phyloP scores from a whole-genome alignment of 2,113 vertebrate species.

The Cnemophilus loriae region DNA sequence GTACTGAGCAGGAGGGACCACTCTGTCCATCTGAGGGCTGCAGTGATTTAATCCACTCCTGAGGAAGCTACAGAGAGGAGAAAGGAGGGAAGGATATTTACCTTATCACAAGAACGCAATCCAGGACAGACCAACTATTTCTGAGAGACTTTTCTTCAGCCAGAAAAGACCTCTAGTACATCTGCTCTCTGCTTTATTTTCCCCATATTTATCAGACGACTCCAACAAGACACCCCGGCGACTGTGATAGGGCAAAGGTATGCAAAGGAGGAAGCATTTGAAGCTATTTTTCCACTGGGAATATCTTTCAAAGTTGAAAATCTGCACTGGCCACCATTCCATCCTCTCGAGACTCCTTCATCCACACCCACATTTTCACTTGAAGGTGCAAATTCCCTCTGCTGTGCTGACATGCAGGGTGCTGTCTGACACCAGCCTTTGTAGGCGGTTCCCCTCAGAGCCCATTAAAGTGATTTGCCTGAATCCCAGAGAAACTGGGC shows the following conservation, averaged over 20 bases:
- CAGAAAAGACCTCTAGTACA: background rate
- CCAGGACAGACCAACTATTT: background rate
- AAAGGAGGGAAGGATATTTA: background rate
- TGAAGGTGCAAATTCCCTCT: background rate
- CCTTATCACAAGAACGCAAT: background rate
- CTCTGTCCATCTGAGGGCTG: background rate
- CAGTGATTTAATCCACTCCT: background rate
- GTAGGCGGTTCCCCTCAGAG: background rate
- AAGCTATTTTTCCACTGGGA: background rate
- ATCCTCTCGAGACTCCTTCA: background rate
- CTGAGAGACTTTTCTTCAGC: background rate
- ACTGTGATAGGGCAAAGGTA: background rate
- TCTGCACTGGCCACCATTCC: too few relatives aligned
- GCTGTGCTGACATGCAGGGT: background rate
- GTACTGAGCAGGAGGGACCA: background rate
- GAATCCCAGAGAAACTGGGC: background rate
- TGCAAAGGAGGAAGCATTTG: background rate
- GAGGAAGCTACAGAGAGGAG: background rate
- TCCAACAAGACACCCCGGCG: fast-evolving
- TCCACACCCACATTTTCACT: background rate
- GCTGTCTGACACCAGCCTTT: background rate
- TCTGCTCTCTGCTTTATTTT: background rate
- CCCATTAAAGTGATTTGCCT: background rate
- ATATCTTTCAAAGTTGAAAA: background rate
- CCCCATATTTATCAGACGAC: background rate